These are phyloP conservation scores for Castor canadensis DNA, from an alignment of 2,113 vertebrate species.

Conservation along the genomic window DNA sequence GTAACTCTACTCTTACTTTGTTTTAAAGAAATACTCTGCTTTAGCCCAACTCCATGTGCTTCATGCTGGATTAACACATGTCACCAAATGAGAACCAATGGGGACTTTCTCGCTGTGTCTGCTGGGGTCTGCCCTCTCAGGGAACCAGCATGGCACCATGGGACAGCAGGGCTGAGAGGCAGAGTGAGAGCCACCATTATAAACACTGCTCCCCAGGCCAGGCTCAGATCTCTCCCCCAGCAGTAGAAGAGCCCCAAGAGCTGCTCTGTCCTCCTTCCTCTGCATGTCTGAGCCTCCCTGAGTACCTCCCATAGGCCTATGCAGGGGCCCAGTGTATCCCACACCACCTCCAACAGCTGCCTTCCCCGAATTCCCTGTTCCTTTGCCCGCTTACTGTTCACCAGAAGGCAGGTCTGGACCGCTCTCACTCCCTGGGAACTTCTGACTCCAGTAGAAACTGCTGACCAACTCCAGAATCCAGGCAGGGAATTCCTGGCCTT, in stretches of 20 bases:
- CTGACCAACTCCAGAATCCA: background rate
- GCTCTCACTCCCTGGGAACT: background rate
- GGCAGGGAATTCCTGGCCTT: background rate
- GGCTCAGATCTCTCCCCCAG: background rate
- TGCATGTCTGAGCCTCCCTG: background rate
- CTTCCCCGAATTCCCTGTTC: background rate
- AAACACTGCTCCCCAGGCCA: rapidly evolving
- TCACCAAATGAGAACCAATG: background rate
- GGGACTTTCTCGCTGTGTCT: too few relatives aligned
- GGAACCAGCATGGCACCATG: rapidly evolving
- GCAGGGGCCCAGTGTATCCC: background rate
- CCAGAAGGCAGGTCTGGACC: too few relatives aligned
- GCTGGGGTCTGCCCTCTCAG: background rate
- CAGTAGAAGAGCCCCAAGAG: too few relatives aligned
- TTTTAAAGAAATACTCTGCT: background rate
- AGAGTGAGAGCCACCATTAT: background rate
- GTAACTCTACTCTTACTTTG: background rate
- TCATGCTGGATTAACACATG: background rate
- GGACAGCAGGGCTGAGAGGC: background rate
- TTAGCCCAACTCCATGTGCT: too few relatives aligned
- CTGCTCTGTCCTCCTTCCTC: rapidly evolving
- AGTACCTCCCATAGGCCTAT: background rate
- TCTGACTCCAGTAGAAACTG: background rate
- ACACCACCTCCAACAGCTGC: background rate
- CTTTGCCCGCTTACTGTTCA: background rate